Base-by-base conservation (phyloP, 1,140 invertebrate genomes). In the Acromyrmex heyeri region DNA sequence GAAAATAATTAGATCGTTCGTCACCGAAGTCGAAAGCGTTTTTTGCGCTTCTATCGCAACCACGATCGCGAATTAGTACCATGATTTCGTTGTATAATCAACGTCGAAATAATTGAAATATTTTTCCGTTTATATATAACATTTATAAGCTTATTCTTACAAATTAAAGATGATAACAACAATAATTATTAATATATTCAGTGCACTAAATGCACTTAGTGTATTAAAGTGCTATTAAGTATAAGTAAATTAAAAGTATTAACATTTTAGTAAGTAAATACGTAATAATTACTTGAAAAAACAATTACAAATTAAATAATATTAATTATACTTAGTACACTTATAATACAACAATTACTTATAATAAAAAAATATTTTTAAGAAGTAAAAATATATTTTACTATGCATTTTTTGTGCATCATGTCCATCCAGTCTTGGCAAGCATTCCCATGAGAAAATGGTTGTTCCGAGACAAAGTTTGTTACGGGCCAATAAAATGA, bases 1-100 rank as follows among this genome's bases (percentile, higher is more conserved):
- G 77, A 82, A 89, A 91, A 91, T 91, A 91, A 91, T 91, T 89
- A 89, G 78, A 88, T 91, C 90, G 62, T 91, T 88, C 79, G 91
- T 91, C 90, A 91, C 69, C 6, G 85, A 59, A 18, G 86, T 21
- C 8, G 18, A 38, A 24, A 18, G 16, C 34, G 14, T 83, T 86
- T 88, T 89, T 78, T 61, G 48, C 55, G 14, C 34, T 14, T 0
- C 65, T 27, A 72, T 53, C 24, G 27, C 67, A n/a, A 78, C 34
- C 34, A 16, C 67, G 10, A 78, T 76, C 61, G 27, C 18, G 44
- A 67, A 24, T 72, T 64, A 77, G 24, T 24, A 14, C 24, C 5
- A 10, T 12, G 59, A 77, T 77, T 62, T 44, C 21, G 38, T 7
- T 48, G 18, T 61, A 44, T 61, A 24, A 69, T 61, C 34, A 62